Evolutionary conservation across 2,797 vertebrate genomes (phyloP).

Genomic region (Sebastes baramenuke): DNA sequence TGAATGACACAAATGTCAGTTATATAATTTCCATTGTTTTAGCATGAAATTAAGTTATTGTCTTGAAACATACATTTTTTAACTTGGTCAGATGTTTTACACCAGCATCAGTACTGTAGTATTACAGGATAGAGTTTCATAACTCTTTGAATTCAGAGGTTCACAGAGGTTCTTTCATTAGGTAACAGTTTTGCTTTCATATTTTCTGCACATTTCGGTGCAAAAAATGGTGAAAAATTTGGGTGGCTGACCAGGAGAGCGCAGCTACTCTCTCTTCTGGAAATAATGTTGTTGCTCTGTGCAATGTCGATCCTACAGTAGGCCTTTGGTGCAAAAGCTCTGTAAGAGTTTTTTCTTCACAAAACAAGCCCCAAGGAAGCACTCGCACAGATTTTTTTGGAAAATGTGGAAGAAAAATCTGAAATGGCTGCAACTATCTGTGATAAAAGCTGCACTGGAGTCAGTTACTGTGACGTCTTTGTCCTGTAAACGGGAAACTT

Average conservation of each 20-base stretch:
- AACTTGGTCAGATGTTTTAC: not conserved
- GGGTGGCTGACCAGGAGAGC: not conserved
- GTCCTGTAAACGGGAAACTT: not conserved
- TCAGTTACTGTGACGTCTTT: slow-evolving; percentile 30
- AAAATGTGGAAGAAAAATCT: slow-evolving; percentile 27
- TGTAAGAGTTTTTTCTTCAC: not conserved
- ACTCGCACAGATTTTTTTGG: slow-evolving; percentile 6
- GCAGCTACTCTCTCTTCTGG: not conserved
- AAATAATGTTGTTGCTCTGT: not conserved
- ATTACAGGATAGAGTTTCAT: not conserved
- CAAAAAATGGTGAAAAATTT: not conserved
- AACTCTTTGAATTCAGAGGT: not conserved
- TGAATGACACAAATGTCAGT: too few relatives aligned
- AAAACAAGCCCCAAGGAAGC: slow-evolving; percentile 16
- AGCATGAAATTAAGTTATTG: too few relatives aligned
- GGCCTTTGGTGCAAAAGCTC: not conserved
- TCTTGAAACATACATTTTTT: not conserved
- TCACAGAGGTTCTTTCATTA: not conserved
- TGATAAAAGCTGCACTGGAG: not conserved
- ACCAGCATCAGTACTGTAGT: not conserved
- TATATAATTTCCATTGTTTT: too few relatives aligned
- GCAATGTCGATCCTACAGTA: not conserved
- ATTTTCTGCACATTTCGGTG: not conserved
- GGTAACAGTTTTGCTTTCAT: not conserved
- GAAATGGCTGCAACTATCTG: slow-evolving; percentile 14